Evolutionary conservation across 53 echinoderm and acorn worm genomes (phyloP).

Genomic region (Mesocentrotus franciscanus): DNA sequence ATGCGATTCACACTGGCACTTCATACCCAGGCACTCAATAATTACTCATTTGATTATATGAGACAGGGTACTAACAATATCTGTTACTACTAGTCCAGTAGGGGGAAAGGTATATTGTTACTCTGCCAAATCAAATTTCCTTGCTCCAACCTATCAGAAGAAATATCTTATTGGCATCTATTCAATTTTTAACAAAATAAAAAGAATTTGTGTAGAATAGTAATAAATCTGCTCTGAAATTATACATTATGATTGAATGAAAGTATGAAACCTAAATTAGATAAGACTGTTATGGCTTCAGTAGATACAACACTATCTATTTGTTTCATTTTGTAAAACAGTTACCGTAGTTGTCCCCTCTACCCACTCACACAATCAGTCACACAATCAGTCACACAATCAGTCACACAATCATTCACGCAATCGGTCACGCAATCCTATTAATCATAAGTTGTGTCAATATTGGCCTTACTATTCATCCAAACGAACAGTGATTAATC

Average conservation of each 20-base stretch:
- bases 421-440: not conserved
- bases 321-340: not conserved
- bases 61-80: not conserved
- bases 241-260: not conserved
- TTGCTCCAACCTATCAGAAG: not conserved
- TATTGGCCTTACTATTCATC: not conserved
- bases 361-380: not conserved
- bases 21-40: not conserved
- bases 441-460: not conserved
- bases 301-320: not conserved
- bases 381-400: not conserved
- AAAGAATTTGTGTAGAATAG: not conserved
- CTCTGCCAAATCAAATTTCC: not conserved
- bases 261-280: no score
- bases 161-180: no score
- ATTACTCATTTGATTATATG: conserved; percentile 1
- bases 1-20: not conserved
- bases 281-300: not conserved
- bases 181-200: no score
- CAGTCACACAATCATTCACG: not conserved
- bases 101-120: not conserved
- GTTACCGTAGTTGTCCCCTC: not conserved
- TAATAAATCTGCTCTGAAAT: not conserved
- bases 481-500: not conserved
- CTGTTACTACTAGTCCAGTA: not conserved